phyloP scores from a whole-genome alignment of 2,888 invertebrate genomes.

The Crepidodera aurea region DNA sequence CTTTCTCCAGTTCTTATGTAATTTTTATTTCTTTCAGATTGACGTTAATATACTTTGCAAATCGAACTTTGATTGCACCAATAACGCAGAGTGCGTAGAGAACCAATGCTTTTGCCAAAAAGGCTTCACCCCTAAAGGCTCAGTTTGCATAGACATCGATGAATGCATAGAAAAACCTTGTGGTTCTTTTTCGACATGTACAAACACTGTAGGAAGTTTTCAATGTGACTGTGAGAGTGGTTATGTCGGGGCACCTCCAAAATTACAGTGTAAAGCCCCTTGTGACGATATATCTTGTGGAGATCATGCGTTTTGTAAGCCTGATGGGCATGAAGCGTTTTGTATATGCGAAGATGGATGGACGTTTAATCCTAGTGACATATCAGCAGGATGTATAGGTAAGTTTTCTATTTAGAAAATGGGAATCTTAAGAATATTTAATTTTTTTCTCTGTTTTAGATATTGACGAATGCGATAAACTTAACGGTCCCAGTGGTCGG shows the following conservation, averaged over 20 bases:
- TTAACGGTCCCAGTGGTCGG: conserved; percentile 79
- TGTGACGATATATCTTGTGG: conserved; percentile 92
- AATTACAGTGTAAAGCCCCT: conserved; percentile 83
- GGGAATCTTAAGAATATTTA: not conserved
- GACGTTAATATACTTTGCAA: conserved; percentile 87
- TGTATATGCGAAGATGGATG: conserved; percentile 94
- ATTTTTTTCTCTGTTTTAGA: conserved; percentile 70
- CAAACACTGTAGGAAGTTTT: conserved; percentile 82
- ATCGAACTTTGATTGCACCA: conserved; percentile 90
- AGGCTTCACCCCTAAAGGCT: conserved; percentile 82
- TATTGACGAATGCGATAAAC: conserved; percentile 87
- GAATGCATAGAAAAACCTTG: conserved; percentile 76
- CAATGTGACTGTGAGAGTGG: conserved; percentile 84
- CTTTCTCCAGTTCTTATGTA: not conserved
- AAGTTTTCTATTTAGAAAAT: conserved; percentile 46
- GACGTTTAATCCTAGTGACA: conserved; percentile 90
- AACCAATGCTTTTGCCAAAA: conserved; percentile 89
- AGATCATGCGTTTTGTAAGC: conserved; percentile 87
- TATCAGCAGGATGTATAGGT: conserved; percentile 87
- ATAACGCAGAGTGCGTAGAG: conserved; percentile 89
- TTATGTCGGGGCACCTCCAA: conserved; percentile 83
- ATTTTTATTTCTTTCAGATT: conserved; percentile 64
- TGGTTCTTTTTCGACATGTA: conserved; percentile 79
- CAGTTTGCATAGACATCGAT: conserved; percentile 82
- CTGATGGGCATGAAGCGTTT: conserved; percentile 87